These are phyloP conservation scores for Dendrolimus pini DNA, from an alignment of 2,888 invertebrate species.

Conservation along the genomic window DNA sequence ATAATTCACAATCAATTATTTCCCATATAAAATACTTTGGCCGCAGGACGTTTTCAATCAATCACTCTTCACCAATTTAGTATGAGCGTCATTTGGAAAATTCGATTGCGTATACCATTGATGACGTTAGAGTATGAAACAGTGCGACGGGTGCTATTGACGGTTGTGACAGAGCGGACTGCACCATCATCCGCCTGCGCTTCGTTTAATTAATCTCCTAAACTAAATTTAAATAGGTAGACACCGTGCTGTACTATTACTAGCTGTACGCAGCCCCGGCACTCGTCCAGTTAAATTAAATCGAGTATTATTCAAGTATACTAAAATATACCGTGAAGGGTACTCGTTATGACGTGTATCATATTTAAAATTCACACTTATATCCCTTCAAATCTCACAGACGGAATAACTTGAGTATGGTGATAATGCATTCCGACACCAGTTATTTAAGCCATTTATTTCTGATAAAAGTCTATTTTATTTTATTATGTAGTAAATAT, in stretches of 20 bases:
- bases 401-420: not conserved
- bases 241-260: conserved; percentile 32
- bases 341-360: conserved; percentile 31
- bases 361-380: conserved; percentile 31
- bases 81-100: conserved; percentile 66
- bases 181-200: conserved; percentile 33
- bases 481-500: no score
- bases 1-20: conserved; percentile 58
- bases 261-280: conserved; percentile 27
- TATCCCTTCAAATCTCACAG: conserved; percentile 52
- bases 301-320: conserved; percentile 38
- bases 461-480: no score
- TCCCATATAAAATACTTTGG: conserved; percentile 49
- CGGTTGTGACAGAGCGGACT: conserved; percentile 51
- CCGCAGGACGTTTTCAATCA: conserved; percentile 53
- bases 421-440: no score
- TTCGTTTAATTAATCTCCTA: conserved; percentile 63
- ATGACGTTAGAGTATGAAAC: conserved; percentile 57
- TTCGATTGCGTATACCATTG: conserved; percentile 63
- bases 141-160: conserved; percentile 58
- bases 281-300: conserved; percentile 41
- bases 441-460: no score
- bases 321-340: conserved; percentile 28
- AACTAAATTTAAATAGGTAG: conserved; percentile 62
- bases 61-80: conserved; percentile 67